A percentile compares a stretch with the other conserved stretches of the same genome.
phyloP scores from a whole-genome alignment of 2,113 vertebrate species.

The Calcarius ornatus region DNA sequence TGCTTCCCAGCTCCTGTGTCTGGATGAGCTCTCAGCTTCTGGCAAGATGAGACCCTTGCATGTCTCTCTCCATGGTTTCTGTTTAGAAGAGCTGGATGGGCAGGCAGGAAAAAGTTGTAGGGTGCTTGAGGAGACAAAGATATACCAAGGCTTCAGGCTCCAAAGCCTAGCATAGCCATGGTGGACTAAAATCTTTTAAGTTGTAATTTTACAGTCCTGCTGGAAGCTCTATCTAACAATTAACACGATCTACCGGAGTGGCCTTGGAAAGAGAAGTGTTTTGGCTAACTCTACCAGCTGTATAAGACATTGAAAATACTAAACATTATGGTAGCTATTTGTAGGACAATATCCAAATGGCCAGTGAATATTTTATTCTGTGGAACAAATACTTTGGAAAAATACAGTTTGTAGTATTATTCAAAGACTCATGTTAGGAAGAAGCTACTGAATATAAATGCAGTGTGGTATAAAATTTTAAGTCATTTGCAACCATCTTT shows the following conservation, averaged over 20 bases:
- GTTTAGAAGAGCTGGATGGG: neutral
- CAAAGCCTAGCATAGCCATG: neutral
- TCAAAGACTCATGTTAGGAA: neutral
- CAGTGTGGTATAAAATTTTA: neutral
- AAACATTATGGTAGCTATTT: neutral
- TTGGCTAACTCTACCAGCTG: neutral
- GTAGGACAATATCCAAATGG: neutral
- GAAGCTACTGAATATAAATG: neutral
- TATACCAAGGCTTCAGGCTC: neutral
- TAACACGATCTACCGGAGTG: neutral
- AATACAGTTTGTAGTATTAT: neutral
- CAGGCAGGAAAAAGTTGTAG: neutral
- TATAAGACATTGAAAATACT: neutral
- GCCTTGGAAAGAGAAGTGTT: neutral
- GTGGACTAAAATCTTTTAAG: neutral
- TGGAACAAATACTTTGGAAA: neutral
- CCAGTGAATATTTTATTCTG: neutral
- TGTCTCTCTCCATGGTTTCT: neutral
- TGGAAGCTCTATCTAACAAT: neutral
- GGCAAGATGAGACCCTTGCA: neutral
- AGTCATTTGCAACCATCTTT: neutral
- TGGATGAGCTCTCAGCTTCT: neutral
- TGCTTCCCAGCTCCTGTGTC: neutral
- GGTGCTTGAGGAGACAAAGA: neutral
- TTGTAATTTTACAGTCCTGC: neutral